A percentile compares a stretch with the other conserved stretches of the same genome.
These are phyloP conservation scores for zebrafish (Danio rerio) DNA, from an alignment of 2,113 vertebrate genomes.

Conservation along the genomic window DNA sequence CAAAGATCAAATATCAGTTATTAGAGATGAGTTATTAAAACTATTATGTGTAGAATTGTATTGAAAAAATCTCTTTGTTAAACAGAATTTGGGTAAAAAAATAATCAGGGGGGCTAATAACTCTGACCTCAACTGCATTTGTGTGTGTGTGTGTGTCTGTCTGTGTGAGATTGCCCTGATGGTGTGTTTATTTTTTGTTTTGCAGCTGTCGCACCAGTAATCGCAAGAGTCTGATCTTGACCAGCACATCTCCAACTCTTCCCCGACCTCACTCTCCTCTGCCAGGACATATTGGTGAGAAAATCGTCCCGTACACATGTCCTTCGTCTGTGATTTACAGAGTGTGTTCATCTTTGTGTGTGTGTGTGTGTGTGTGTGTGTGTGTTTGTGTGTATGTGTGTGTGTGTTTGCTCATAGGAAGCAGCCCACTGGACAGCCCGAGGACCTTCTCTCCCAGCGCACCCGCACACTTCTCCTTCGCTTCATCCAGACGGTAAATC, in stretches of 20 bases:
- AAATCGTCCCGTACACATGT: constrained; percentile 4
- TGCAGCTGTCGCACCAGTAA: constrained; percentile 73
- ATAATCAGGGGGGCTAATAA: too few relatives aligned
- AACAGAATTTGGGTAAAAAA: too few relatives aligned
- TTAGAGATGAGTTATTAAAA: too few relatives aligned
- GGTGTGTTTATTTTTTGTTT: constrained; percentile 52
- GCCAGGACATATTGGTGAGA: constrained; percentile 89
- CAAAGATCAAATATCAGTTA: too few relatives aligned
- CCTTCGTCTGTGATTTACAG: background rate
- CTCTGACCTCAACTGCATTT: too few relatives aligned
- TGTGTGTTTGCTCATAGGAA: constrained; percentile 74
- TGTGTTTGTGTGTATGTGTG: background rate
- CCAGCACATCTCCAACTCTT: constrained; percentile 89
- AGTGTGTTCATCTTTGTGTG: background rate
- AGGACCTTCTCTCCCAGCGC: constrained; percentile 92
- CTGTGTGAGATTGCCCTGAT: too few relatives aligned
- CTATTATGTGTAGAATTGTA: too few relatives aligned
- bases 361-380: background rate
- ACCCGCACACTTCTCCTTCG: constrained; percentile 92
- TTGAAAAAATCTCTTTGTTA: too few relatives aligned
- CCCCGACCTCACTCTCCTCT: constrained; percentile 91
- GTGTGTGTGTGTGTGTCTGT: too few relatives aligned
- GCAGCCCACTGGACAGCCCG: constrained; percentile 92
- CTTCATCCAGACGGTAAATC: constrained; percentile 89
- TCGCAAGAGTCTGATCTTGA: constrained; percentile 74